Conservation (phyloP, 2,113 vertebrate species). For the Tetraodon nigroviridis region DNA sequence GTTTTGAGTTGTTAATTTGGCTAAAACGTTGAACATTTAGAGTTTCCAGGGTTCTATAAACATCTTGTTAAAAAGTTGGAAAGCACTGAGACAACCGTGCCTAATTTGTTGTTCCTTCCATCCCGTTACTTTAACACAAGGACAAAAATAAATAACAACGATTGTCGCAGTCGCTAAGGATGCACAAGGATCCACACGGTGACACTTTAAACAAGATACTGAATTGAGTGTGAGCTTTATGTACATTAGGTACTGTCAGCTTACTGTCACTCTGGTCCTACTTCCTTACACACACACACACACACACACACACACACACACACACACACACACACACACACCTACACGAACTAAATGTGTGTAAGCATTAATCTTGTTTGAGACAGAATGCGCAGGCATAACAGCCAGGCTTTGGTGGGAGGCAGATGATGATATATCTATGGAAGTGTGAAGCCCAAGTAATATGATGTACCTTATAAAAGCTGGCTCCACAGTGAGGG, state of each 20-base stretch:
- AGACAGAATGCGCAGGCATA: slow-evolving; percentile 60
- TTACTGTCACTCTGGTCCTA: slow-evolving; percentile 64
- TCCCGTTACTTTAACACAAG: no score
- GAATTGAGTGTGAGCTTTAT: slow-evolving; percentile 53
- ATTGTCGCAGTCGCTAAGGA: no score
- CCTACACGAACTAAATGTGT: slow-evolving; percentile 41
- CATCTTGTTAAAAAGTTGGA: no score
- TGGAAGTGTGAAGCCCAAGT: slow-evolving; percentile 68
- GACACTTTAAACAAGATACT: slow-evolving; percentile 54
- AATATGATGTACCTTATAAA: slow-evolving; percentile 71
- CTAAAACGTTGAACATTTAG: no score
- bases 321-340: no score
- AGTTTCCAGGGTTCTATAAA: no score
- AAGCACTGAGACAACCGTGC: no score
- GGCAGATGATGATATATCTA: slow-evolving; percentile 69
- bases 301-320: no score
- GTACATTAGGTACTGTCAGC: slow-evolving; percentile 63
- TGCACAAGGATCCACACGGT: slow-evolving; percentile 28
- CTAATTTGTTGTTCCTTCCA: no score
- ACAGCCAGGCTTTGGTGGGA: slow-evolving; percentile 59
- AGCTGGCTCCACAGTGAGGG: slow-evolving; percentile 62
- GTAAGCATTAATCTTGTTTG: slow-evolving; percentile 69
- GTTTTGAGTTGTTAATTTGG: no score
- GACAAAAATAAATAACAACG: no score
- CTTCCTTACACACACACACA: no score